phyloP scores from a whole-genome alignment of 2,888 invertebrate species.

The Argynnis bischoffii region DNA sequence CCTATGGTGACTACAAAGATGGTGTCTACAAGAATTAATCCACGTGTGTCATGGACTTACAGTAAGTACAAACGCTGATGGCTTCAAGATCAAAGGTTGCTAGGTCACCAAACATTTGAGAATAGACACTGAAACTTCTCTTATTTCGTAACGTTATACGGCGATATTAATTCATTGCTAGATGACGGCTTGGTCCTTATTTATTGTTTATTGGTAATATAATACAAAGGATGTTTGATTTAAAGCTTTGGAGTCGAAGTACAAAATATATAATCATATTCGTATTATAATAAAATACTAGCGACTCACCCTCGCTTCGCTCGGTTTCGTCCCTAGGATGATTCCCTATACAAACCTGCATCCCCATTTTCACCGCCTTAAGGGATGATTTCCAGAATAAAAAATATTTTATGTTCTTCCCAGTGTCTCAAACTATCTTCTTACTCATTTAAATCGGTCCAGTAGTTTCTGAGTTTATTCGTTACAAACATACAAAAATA shows the following conservation, averaged over 20 bases:
- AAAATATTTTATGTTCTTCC: too few relatives aligned
- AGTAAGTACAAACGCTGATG: conserved; percentile 44
- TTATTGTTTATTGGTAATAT: conserved; percentile 31
- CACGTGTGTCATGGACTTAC: conserved; percentile 45
- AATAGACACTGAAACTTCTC: conserved; percentile 60
- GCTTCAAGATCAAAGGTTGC: conserved; percentile 68
- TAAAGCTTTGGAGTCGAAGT: neutral
- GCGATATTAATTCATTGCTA: conserved; percentile 58
- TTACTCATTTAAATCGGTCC: too few relatives aligned
- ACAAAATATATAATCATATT: neutral
- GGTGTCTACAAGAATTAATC: too few relatives aligned
- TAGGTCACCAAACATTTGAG: conserved; percentile 60
- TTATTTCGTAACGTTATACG: conserved; percentile 52
- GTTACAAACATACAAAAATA: too few relatives aligned
- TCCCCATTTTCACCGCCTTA: too few relatives aligned
- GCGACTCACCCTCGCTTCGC: too few relatives aligned
- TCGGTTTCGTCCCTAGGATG: too few relatives aligned
- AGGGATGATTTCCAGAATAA: too few relatives aligned
- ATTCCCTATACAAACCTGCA: too few relatives aligned
- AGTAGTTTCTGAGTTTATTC: too few relatives aligned
- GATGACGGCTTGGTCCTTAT: conserved; percentile 40
- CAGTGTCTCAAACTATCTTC: too few relatives aligned
- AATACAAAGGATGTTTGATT: conserved; percentile 1
- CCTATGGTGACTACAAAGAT: too few relatives aligned
- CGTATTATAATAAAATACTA: neutral